These are phyloP conservation scores for Mormoops blainvillei DNA, from an alignment of 2,113 vertebrate species.

Conservation along the genomic window DNA sequence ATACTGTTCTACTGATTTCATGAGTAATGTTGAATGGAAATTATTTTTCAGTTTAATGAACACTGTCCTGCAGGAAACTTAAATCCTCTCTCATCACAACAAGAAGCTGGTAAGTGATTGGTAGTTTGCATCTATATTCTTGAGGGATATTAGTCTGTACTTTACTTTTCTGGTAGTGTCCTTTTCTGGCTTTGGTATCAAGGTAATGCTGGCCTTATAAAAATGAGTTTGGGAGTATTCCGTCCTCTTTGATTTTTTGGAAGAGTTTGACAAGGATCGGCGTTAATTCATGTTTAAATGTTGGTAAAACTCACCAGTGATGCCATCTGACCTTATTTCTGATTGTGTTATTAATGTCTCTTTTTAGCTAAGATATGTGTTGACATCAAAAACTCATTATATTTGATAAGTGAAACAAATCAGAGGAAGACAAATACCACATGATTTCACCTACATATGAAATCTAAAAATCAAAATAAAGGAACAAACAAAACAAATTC, in stretches of 20 bases:
- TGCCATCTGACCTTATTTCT: not conserved
- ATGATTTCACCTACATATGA: not conserved
- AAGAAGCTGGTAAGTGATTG: slow-evolving; percentile 80
- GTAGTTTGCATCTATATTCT: not conserved
- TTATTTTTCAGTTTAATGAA: slow-evolving; percentile 77
- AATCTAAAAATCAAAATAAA: not conserved
- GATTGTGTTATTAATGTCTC: not conserved
- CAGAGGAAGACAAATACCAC: not conserved
- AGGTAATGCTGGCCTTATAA: not conserved
- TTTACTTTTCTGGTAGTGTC: not conserved
- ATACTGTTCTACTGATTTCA: slow-evolving; percentile 19
- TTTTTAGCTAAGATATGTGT: not conserved
- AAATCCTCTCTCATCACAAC: slow-evolving; percentile 73
- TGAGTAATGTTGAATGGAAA: slow-evolving; percentile 60
- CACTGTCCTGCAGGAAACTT: slow-evolving; percentile 68
- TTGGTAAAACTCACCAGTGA: not conserved
- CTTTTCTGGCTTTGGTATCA: not conserved
- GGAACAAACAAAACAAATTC: not conserved
- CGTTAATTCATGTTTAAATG: not conserved
- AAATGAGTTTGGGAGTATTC: not conserved
- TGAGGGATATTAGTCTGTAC: not conserved
- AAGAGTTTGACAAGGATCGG: not conserved
- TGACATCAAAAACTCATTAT: not conserved
- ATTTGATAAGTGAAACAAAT: not conserved
- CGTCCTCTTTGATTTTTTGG: not conserved